phyloP scores from a whole-genome alignment of 1,140 invertebrate genomes.

The Tribolium madens region DNA sequence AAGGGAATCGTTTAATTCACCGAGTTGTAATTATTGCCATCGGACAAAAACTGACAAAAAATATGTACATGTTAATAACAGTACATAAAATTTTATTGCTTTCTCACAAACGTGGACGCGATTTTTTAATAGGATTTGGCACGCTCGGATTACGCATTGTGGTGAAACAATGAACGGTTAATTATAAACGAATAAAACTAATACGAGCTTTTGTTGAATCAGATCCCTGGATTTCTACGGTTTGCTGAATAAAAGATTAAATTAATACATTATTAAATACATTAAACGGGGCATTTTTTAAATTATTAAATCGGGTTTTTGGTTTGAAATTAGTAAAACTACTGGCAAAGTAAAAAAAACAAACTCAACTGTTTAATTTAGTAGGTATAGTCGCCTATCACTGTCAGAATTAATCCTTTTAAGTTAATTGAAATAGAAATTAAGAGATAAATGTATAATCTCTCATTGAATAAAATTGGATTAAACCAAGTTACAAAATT shows the following conservation, averaged over 20 bases:
- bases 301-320: not conserved
- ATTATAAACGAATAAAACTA: not conserved
- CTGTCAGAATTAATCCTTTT: conserved; percentile 13
- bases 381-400: not conserved
- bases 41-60: conserved; percentile 4
- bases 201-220: not conserved
- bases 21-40: not conserved
- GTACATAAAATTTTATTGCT: conserved; percentile 9
- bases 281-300: not conserved
- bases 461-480: not conserved
- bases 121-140: not conserved
- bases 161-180: not conserved
- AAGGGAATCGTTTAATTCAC: conserved; percentile 10
- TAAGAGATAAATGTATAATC: conserved; percentile 15
- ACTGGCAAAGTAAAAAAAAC: not conserved
- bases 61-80: conserved; percentile 11
- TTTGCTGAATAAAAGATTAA: not conserved
- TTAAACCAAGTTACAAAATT: conserved; percentile 3
- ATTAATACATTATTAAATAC: not conserved
- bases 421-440: conserved; percentile 28
- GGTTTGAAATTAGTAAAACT: no score
- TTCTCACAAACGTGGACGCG: not conserved
- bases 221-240: not conserved
- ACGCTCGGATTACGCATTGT: not conserved
- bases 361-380: not conserved